These are phyloP conservation scores for Conops quadrifasciatus DNA, from an alignment of 2,888 invertebrate genomes.

Conservation along the genomic window DNA sequence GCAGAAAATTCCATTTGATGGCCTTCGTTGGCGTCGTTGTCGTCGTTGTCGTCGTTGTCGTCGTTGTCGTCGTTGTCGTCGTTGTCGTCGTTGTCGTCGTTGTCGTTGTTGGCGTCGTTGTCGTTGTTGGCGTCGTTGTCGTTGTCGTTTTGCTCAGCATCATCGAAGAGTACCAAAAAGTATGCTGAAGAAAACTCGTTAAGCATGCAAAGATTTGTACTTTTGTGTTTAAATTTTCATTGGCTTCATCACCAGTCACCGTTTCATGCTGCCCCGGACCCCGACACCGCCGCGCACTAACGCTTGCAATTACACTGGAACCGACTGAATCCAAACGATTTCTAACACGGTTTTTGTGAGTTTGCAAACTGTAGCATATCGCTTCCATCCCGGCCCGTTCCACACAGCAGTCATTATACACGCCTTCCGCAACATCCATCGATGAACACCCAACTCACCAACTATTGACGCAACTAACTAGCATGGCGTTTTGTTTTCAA, in stretches of 20 bases:
- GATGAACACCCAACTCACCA: too few species aligned
- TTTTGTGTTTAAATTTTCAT: constrained; percentile 33
- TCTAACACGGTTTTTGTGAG: too few species aligned
- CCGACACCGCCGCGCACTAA: too few species aligned
- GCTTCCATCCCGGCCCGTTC: neutral
- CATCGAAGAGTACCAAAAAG: constrained; percentile 14
- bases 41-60: neutral
- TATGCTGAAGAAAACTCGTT: constrained; percentile 26
- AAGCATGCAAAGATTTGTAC: constrained; percentile 33
- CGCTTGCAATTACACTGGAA: too few species aligned
- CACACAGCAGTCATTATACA: neutral
- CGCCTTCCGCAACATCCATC: too few species aligned
- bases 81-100: neutral
- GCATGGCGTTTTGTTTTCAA: too few species aligned
- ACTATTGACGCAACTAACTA: too few species aligned
- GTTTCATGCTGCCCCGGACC: too few species aligned
- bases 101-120: neutral
- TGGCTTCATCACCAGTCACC: constrained; percentile 23
- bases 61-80: neutral
- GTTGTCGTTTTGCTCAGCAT: neutral
- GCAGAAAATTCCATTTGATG: constrained; percentile 34
- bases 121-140: neutral
- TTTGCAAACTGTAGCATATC: neutral
- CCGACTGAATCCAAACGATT: too few species aligned
- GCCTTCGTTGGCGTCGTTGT: neutral